Percentiles rank a stretch among this genome's conserved stretches.
Conservation (phyloP, 2,113 vertebrate species). For the Pantherophis guttatus region DNA sequence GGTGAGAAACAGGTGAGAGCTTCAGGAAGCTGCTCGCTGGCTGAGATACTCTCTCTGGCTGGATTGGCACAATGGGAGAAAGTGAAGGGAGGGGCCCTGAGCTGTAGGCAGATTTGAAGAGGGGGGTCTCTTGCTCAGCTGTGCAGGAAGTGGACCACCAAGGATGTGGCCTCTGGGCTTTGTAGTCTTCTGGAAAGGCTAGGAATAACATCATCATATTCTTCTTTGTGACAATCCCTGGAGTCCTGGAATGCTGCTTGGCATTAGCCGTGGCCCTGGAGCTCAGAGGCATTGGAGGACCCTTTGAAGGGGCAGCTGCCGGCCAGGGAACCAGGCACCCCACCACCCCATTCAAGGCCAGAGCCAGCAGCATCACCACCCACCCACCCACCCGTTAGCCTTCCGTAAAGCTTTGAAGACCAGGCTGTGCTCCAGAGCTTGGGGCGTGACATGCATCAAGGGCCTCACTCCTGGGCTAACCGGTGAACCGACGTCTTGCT, state of each 20-base stretch:
- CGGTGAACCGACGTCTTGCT: too few relatives aligned
- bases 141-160: neutral
- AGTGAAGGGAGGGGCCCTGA: neutral
- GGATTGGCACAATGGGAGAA: neutral
- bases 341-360: accelerated
- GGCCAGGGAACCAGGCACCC: neutral
- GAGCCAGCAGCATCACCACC: neutral
- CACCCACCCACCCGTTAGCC: neutral
- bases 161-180: neutral
- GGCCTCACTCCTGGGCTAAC: neutral
- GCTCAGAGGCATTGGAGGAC: neutral
- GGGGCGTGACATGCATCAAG: accelerated
- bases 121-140: neutral
- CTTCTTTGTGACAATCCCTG: neutral
- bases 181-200: neutral
- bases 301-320: neutral
- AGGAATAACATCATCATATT: neutral
- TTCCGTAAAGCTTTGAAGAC: neutral
- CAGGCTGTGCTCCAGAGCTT: neutral
- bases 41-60: neutral
- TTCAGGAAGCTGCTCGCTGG: neutral
- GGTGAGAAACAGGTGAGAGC: neutral
- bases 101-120: neutral
- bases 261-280: neutral
- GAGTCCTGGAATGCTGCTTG: neutral